Evolutionary conservation across 1,140 invertebrate species (phyloP), one percentile per base, ranked within the genome.

Genomic region (Oncopodura yosiiana): DNA sequence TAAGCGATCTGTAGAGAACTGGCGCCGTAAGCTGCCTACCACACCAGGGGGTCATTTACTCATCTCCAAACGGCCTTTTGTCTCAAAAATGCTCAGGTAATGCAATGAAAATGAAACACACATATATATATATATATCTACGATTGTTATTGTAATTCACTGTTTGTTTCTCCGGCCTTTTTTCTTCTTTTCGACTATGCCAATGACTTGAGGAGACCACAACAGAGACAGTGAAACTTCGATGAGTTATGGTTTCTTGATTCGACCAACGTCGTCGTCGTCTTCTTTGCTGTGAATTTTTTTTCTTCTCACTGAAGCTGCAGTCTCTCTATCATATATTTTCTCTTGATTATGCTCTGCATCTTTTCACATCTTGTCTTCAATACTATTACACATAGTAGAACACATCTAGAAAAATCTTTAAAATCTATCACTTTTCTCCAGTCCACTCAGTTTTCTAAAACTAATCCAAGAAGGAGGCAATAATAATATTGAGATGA

Each of bases 121-220:
- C 59, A 59, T n/a, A n/a, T n/a, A n/a, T n/a, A n/a, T n/a, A n/a
- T n/a, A n/a, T n/a, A n/a, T n/a, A n/a, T n/a, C n/a, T n/a, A n/a
- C n/a, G n/a, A n/a, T 62, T 56, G 59, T 62, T 62, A 62, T 62
- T 58, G 60, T 62, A 62, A 62, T 62, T 62, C 56, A 53, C 51
- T 55, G 45, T 61, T 61, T 61, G 60, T 61, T 61, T 61, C 60
- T 58, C 53, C 43, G 37, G 44, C 41, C 27, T 53, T 53, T 37
- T 26, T 34, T 16, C 29, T n/a, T 38, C 38, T 30, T 29, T 27
- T 44, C 34, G 43, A 30, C 53, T 19, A 49, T 49, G 38, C 32
- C 5, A 39, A 39, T 51, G 37, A 42, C 9, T 44, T 21, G n/a
- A n/a, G n/a, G n/a, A n/a, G n/a, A n/a, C n/a, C n/a, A n/a, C n/a